Evolutionary conservation across 2,888 invertebrate species (phyloP).

Genomic region (Melinopterus prodromus): DNA sequence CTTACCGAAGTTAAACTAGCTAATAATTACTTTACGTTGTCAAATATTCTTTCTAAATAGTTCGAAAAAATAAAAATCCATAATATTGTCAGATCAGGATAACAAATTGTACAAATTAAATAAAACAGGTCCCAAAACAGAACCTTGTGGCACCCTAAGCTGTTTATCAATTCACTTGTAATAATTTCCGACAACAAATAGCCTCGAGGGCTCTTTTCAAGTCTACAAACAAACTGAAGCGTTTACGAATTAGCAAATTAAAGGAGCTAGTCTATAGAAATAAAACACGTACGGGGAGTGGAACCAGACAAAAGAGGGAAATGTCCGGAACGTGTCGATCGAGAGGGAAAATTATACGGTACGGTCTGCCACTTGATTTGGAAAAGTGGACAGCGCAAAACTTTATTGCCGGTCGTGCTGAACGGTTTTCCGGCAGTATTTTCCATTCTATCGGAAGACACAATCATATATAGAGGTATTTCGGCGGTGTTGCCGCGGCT

Average conservation of each 20-base stretch:
- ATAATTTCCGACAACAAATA: no score
- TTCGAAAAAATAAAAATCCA: no score
- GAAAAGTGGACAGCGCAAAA: not conserved
- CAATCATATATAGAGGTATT: slow-evolving; percentile 4
- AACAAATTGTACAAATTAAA: no score
- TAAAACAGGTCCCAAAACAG: no score
- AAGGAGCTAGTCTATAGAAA: not conserved
- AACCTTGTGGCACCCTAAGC: no score
- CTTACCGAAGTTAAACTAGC: no score
- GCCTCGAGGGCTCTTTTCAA: no score
- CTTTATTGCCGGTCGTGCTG: slow-evolving; percentile 4
- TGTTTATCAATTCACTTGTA: no score
- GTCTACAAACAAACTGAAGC: no score
- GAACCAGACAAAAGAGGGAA: not conserved
- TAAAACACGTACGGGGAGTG: not conserved
- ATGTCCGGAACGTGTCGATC: not conserved
- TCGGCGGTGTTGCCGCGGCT: not conserved
- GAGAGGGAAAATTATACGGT: not conserved
- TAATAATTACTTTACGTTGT: no score
- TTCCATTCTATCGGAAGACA: not conserved
- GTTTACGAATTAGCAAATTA: not conserved
- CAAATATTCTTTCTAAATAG: no score
- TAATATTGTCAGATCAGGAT: no score
- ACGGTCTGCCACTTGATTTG: not conserved
- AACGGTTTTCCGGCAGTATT: not conserved